Evolutionary conservation across 2,113 vertebrate genomes (phyloP).

Genomic region (Trogon melanurus): DNA sequence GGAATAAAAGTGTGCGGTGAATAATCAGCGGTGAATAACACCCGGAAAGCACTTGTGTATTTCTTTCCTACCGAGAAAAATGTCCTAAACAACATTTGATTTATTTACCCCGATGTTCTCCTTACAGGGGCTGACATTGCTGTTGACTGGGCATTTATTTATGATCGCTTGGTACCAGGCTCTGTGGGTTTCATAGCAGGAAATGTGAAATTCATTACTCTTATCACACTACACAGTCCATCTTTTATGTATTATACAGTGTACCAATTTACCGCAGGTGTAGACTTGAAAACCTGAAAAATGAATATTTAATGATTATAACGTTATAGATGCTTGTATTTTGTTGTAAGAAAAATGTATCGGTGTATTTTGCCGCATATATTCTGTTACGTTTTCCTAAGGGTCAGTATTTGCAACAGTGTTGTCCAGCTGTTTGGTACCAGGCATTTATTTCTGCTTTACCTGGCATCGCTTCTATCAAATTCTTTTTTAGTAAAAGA

Average conservation of each 20-base stretch:
- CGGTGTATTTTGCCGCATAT: not conserved
- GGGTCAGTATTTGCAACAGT: not conserved
- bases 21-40: slow-evolving; percentile 71
- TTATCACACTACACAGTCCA: slow-evolving; percentile 55
- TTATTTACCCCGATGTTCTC: slow-evolving; percentile 59
- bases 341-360: not conserved
- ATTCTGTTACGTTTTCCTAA: not conserved
- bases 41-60: slow-evolving; percentile 53
- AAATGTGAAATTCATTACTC: slow-evolving; percentile 71
- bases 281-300: slow-evolving; percentile 33
- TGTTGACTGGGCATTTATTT: slow-evolving; percentile 72
- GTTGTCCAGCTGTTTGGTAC: not conserved
- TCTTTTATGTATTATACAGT: slow-evolving; percentile 49
- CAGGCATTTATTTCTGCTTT: not conserved
- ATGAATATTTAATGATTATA: slow-evolving; percentile 56
- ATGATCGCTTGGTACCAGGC: slow-evolving; percentile 45
- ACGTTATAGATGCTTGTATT: slow-evolving; percentile 6
- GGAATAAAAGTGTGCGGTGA: slow-evolving; percentile 56
- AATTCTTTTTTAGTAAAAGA: not conserved
- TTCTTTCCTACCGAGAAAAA: slow-evolving; percentile 64
- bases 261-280: slow-evolving; percentile 31
- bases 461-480: not conserved
- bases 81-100: slow-evolving; percentile 65
- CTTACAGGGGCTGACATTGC: slow-evolving; percentile 60
- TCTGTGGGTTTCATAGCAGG: slow-evolving; percentile 49